Conservation (phyloP, 1,140 invertebrate species). For the Caenorhabditis elegans region WBcel235 BX284603.4:8499001-8499500, state of each 20-base stretch:
- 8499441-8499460: not conserved
- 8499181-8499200: not conserved
- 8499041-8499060: not conserved
- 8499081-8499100: constrained; percentile 4
- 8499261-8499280: too few relatives aligned
- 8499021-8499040: not conserved
- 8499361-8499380: not conserved
- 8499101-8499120: not conserved
- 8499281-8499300: too few relatives aligned
- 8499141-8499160: not conserved
- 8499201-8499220: not conserved
- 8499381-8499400: not conserved
- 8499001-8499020: not conserved
- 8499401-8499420: not conserved
- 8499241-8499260: too few relatives aligned
- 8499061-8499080: not conserved
- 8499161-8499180: not conserved
- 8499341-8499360: constrained; percentile 6
- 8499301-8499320: too few relatives aligned
- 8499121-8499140: not conserved
- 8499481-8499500: too few relatives aligned
- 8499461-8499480: not conserved
- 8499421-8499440: not conserved
- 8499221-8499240: too few relatives aligned
- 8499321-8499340: not conserved